phyloP scores from a whole-genome alignment of 2,888 invertebrate genomes.

The Megalurothrips usitatus region DNA sequence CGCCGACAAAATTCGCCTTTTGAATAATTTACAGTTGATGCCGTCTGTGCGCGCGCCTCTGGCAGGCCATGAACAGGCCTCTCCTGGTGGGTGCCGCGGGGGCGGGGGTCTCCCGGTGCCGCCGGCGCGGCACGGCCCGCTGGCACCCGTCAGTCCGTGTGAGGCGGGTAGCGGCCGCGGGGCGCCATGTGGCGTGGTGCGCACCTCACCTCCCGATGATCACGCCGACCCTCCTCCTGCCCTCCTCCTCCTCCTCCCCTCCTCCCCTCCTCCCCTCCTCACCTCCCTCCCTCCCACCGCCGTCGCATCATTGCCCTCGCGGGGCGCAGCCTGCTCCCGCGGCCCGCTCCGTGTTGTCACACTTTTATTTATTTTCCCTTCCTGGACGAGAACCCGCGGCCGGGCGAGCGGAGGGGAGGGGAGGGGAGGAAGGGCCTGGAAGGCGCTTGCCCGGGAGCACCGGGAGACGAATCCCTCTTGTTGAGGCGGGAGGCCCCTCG shows the following conservation, averaged over 20 bases:
- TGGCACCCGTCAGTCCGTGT: not conserved
- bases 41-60: not conserved
- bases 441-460: no score
- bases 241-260: not conserved
- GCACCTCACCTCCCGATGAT: no score
- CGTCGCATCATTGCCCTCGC: no score
- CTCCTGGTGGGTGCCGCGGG: not conserved
- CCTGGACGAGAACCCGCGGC: no score
- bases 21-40: conserved; percentile 4
- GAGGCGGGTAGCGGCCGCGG: not conserved
- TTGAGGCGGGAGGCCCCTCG: no score
- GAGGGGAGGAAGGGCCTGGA: not conserved
- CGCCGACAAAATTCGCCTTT: not conserved
- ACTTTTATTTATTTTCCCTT: no score
- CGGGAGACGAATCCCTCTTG: not conserved
- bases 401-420: not conserved
- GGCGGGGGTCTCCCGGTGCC: not conserved
- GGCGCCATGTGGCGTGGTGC: no score
- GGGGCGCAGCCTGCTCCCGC: no score
- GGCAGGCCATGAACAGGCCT: not conserved
- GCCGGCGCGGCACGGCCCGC: no score
- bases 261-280: not conserved
- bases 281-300: not conserved
- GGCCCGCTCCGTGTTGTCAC: no score
- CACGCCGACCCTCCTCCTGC: not conserved